phyloP scores from a whole-genome alignment of 2,113 vertebrate genomes.

The mouse (Mus musculus) region DNA sequence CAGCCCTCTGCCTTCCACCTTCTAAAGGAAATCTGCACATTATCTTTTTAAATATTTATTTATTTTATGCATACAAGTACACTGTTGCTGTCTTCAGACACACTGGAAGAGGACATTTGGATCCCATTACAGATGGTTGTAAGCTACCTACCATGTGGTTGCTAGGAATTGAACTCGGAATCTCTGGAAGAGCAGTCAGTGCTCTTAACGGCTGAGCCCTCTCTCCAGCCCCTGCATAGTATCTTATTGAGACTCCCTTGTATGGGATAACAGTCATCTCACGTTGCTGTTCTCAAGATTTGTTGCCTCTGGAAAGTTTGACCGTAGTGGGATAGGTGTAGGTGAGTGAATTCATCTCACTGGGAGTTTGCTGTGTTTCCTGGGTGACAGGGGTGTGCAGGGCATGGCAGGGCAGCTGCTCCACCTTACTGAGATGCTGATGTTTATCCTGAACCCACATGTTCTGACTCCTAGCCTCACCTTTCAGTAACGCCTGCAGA shows the following conservation, averaged over 20 bases:
- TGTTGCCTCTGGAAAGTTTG: background rate
- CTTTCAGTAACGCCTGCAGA: constrained; percentile 96
- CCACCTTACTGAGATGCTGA: fast-evolving
- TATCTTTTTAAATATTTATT: too few species aligned
- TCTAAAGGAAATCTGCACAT: background rate
- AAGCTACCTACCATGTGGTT: too few species aligned
- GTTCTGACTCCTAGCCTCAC: constrained; percentile 77
- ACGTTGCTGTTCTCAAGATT: background rate
- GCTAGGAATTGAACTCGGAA: too few species aligned
- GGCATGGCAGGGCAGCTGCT: fast-evolving
- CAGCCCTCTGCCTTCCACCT: background rate
- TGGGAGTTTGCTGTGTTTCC: background rate
- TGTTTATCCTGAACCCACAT: fast-evolving
- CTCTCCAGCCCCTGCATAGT: too few species aligned
- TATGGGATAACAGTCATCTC: background rate
- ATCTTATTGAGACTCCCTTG: background rate
- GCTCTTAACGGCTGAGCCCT: too few species aligned
- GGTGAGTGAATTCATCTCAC: background rate
- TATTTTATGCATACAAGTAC: too few species aligned
- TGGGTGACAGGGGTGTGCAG: background rate
- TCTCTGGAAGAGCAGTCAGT: too few species aligned
- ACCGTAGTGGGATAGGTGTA: background rate
- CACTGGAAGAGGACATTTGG: too few species aligned
- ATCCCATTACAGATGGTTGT: too few species aligned
- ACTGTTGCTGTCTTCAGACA: too few species aligned